Evolutionary conservation across 1,140 invertebrate species (phyloP), one percentile per base, ranked within the genome.

Genomic region (Tetraneura akinire): DNA sequence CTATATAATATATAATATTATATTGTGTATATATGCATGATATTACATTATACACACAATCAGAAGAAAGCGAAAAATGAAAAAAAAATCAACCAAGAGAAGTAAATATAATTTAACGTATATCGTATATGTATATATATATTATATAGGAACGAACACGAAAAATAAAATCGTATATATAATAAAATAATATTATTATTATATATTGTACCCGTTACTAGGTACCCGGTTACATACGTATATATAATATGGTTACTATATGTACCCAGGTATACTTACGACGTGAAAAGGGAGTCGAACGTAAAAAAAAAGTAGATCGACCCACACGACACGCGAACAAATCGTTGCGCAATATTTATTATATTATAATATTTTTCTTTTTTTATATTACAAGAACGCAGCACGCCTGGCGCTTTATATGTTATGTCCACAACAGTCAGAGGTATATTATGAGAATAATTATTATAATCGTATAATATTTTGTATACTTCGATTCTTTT

Each of bases 221-320:
- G 23, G 13, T 14, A 14, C 26, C 23, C 6, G 55, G 32, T 37
- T 37, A 37, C 32, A n/a, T n/a, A 37, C 32, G 32, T 37, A 3
- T 37, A 37, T 4, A 37, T 37, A 4, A 37, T 37, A 37, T 37
- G 8, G 32, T 3, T 37, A n/a, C 9, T 32, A 62, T 62, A 62
- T 21, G 8, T 68, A 23, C 3, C 13, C 45, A 16, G 13, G 45
- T 23, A n/a, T n/a, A n/a, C n/a, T n/a, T n/a, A n/a, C 45, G 26
- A 49, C 18, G 26, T 26, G 23, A 49, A 71, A 49, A 29, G 68
- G 23, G 26, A 51, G 42, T 26, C 68, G 13, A 23, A 71, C 47
- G 45, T 51, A 71, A 71, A 37, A 71, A 71, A 71, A 71, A 37
- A 71, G 68, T 71, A 71, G 68, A 71, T 71, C 68, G 45, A 51